Percentiles rank a stretch among this genome's conserved stretches.
These are phyloP conservation scores for Lontra canadensis DNA, from an alignment of 2,113 vertebrate species.

Conservation along the genomic window DNA sequence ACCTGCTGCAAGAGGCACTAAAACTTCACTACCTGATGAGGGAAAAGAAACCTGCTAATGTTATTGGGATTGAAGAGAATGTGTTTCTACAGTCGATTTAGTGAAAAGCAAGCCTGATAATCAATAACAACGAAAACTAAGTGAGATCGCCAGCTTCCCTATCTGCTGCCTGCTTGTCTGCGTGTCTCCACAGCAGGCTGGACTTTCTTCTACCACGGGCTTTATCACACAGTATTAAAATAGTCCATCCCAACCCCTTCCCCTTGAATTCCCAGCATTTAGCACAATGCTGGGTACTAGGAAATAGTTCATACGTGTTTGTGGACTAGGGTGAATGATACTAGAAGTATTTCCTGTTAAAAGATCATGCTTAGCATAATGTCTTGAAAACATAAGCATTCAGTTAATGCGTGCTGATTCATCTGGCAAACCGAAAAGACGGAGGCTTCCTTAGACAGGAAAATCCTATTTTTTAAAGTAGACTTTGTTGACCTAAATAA, in stretches of 20 bases:
- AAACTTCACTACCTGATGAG: not conserved
- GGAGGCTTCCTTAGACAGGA: not conserved
- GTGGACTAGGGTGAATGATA: not conserved
- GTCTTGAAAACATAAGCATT: not conserved
- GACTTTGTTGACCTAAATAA: not conserved
- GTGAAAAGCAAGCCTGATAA: not conserved
- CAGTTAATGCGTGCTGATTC: not conserved
- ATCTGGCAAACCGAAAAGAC: not conserved
- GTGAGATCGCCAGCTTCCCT: too few relatives aligned
- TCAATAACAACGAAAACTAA: not conserved
- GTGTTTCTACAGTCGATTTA: not conserved
- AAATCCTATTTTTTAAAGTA: not conserved
- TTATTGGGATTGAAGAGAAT: not conserved
- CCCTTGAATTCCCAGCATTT: not conserved
- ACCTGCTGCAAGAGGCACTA: not conserved
- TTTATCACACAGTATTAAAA: not conserved
- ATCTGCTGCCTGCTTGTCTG: too few relatives aligned
- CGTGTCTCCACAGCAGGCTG: fast-evolving
- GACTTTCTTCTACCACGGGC: not conserved
- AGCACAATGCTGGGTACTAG: not conserved
- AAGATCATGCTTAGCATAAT: not conserved
- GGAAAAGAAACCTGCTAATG: not conserved
- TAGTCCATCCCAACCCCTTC: not conserved
- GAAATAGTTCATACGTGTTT: not conserved
- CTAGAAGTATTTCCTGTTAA: not conserved